Evolutionary conservation across 1,140 invertebrate genomes (phyloP).

Genomic region (Bemisia tabaci): DNA sequence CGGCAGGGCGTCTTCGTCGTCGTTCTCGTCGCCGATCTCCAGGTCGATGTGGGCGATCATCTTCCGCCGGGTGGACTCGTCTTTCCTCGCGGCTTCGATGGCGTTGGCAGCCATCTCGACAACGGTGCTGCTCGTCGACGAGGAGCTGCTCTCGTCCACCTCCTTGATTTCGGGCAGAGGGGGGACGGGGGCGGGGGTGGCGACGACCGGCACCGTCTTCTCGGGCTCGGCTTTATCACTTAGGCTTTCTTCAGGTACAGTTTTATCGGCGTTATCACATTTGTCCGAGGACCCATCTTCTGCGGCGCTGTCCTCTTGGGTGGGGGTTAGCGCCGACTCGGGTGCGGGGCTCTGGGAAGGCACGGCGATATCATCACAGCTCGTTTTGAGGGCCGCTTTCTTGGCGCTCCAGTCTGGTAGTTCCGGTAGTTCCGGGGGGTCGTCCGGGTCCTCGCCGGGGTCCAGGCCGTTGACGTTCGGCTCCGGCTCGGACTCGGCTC

Average conservation of each 20-base stretch:
- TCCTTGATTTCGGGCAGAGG: neutral
- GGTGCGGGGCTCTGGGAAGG: neutral
- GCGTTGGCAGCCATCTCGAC: neutral
- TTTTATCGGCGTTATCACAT: neutral
- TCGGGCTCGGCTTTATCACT: neutral
- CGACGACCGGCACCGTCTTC: no score
- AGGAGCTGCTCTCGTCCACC: neutral
- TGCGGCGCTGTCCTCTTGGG: no score
- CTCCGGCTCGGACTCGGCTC: neutral
- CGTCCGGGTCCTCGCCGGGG: no score
- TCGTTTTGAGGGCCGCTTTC: no score
- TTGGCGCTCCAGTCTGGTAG: no score
- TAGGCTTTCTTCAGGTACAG: neutral
- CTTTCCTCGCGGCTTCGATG: conserved; percentile 1
- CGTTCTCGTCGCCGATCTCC: conserved; percentile 1
- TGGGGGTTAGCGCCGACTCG: no score
- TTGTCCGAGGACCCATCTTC: neutral
- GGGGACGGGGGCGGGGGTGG: neutral
- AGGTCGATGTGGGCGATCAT: neutral
- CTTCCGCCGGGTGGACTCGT: conserved; percentile 10
- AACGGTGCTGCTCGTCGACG: conserved; percentile 3
- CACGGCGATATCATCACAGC: neutral
- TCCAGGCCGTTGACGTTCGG: neutral
- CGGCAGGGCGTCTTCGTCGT: neutral
- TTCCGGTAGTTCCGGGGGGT: neutral